phyloP scores from a whole-genome alignment of 2,888 invertebrate species.

The Xestia rhomboidea region DNA sequence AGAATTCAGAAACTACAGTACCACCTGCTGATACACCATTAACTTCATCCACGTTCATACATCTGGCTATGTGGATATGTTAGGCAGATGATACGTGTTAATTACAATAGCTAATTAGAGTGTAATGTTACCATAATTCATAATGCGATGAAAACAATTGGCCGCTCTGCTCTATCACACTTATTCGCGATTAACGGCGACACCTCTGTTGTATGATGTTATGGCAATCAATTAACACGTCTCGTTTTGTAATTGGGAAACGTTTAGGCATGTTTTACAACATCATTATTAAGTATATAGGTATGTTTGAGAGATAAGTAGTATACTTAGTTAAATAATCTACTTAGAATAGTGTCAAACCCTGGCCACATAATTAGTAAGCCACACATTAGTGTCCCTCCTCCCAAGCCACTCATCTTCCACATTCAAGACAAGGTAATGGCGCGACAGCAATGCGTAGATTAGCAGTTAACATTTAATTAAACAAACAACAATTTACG shows the following conservation, averaged over 20 bases:
- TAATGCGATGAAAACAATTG: constrained; percentile 55
- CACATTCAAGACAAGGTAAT: constrained; percentile 55
- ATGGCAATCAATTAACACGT: constrained; percentile 41
- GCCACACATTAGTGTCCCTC: constrained; percentile 34
- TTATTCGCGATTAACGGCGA: constrained; percentile 46
- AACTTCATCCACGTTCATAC: neutral
- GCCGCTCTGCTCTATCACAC: constrained; percentile 48
- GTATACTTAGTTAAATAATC: neutral
- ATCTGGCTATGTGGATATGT: constrained; percentile 13
- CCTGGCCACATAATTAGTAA: constrained; percentile 25
- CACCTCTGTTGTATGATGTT: constrained; percentile 36
- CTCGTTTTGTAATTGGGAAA: constrained; percentile 29
- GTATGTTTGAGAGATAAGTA: neutral
- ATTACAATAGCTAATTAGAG: constrained; percentile 53
- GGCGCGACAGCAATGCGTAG: constrained; percentile 49
- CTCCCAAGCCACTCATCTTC: constrained; percentile 46
- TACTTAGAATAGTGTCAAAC: constrained; percentile 16
- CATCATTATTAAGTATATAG: constrained; percentile 3
- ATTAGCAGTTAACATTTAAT: constrained; percentile 59
- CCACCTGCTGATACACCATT: neutral
- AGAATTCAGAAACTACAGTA: neutral
- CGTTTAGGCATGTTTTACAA: constrained; percentile 21
- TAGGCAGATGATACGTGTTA: constrained; percentile 45
- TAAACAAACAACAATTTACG: constrained; percentile 59
- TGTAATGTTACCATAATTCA: constrained; percentile 49